Conservation (phyloP, 2,888 invertebrate species). For the Phortica okadai region DNA sequence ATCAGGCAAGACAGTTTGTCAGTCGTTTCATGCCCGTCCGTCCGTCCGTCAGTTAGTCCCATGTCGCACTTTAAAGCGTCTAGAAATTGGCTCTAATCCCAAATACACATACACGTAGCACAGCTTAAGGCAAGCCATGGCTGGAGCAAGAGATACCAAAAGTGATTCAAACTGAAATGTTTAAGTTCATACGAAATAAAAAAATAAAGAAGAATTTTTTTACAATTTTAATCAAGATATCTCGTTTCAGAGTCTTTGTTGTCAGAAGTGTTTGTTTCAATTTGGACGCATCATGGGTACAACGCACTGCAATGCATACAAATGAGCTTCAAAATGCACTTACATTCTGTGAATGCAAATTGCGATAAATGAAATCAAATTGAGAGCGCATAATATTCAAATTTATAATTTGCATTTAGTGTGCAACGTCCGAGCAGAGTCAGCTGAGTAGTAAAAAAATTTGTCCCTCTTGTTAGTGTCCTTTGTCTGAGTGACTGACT, state of each 20-base stretch:
- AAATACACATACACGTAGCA: background rate
- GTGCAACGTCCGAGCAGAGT: too few species aligned
- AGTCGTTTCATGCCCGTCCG: background rate
- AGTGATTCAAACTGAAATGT: background rate
- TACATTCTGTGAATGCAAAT: conserved; percentile 51
- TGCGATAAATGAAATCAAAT: conserved; percentile 31
- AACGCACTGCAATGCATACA: conserved; percentile 60
- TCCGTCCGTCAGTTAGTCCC: background rate
- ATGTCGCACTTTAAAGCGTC: conserved; percentile 18
- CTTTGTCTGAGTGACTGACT: background rate
- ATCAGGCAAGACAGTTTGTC: background rate
- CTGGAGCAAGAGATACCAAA: background rate
- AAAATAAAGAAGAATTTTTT: background rate
- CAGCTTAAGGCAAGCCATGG: background rate
- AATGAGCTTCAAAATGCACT: conserved; percentile 56
- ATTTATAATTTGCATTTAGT: conserved; percentile 4
- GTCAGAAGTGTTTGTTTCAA: conserved; percentile 53
- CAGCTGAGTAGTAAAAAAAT: too few species aligned
- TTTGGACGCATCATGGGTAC: conserved; percentile 53
- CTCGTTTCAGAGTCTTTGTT: conserved; percentile 37
- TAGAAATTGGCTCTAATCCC: conserved; percentile 26
- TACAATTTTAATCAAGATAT: background rate
- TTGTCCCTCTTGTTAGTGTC: too few species aligned
- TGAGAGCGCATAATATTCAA: conserved; percentile 4
- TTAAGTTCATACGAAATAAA: background rate